phyloP scores from a whole-genome alignment of 2,797 vertebrate species.

The Pogoniulus pusillus region DNA sequence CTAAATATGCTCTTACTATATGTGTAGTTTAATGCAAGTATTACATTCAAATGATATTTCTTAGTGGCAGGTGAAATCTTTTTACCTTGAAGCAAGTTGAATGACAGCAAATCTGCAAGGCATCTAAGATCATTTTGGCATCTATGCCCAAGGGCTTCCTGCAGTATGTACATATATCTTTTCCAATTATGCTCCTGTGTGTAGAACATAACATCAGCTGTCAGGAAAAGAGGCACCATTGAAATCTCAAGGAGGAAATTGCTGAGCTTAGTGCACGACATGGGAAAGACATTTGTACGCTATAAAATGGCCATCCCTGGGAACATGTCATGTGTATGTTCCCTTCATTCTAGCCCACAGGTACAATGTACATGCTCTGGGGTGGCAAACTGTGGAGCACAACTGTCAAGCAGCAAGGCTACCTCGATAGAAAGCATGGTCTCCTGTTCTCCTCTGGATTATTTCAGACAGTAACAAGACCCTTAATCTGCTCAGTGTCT shows the following conservation, averaged over 20 bases:
- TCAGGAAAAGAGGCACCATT: constrained; percentile 48
- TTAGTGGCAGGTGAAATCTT: constrained; percentile 9
- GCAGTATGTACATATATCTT: constrained; percentile 91
- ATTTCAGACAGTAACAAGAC: neutral
- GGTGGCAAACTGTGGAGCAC: neutral
- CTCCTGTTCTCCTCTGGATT: neutral
- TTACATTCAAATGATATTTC: neutral
- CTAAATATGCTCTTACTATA: neutral
- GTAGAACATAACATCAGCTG: constrained; percentile 55
- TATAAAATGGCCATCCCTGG: neutral
- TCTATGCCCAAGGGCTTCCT: constrained; percentile 86
- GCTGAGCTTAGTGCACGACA: neutral
- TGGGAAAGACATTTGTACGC: neutral
- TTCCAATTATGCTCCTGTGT: constrained; percentile 85
- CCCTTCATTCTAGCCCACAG: neutral
- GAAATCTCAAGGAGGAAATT: constrained; percentile 16
- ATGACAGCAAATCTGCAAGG: constrained; percentile 92
- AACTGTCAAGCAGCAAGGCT: neutral
- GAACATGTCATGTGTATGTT: neutral
- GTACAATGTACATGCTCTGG: neutral
- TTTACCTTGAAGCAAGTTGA: constrained; percentile 94
- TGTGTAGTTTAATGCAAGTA: neutral
- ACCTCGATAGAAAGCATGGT: neutral
- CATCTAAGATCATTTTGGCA: constrained; percentile 93
- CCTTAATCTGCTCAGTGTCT: neutral